Base-by-base conservation (phyloP, 2,888 invertebrate species). In the Drosophila neotestacea region DNA sequence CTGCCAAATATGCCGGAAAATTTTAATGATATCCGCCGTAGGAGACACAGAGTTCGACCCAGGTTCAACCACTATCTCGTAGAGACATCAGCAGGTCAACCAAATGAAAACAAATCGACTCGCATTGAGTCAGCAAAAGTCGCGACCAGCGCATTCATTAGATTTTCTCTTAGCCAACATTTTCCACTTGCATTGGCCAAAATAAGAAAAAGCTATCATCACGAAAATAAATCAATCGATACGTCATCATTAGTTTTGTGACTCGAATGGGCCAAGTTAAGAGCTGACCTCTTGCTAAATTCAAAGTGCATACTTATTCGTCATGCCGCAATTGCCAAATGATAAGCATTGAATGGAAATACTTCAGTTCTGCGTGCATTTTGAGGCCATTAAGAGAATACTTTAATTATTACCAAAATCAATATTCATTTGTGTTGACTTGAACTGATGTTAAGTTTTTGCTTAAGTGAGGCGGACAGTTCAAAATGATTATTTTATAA, bases 1-100 rank as follows among this genome's bases (percentile, higher is more conserved):
- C 61, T 73, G 84, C 71, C 85, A 85, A 85, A 86, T 84, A 85
- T 74, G 70, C 75, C 71, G 86, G 81, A 85, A 85, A 86, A 83
- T 83, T 85, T 86, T 85, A 85, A 85, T 85, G 85, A 85, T 86
- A 74, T 85, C 86, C 86, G 85, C 55, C 47, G 48, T 28, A 6
- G 66, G 28, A 58, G 32, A 32, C 32, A 32, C 32, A 7, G 32
- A 32, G 7, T 6, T 7, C 32, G 51, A 30, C n/a, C 39, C 13
- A 52, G 32, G 11, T 27, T 11, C 47, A 44, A 34, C n/a, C 22
- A 36, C 34, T 34, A 67, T 61, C 56, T 61, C 27, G 38, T 16
- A 42, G 34, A 42, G 44, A 56, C 58, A 48, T 34, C 36, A 27
- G 10, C 48, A 11, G 32, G 22, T 56, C 70, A 70, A 61, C 27